Evolutionary conservation across 2,888 invertebrate genomes (phyloP).

Genomic region (Drosophila testacea): DNA sequence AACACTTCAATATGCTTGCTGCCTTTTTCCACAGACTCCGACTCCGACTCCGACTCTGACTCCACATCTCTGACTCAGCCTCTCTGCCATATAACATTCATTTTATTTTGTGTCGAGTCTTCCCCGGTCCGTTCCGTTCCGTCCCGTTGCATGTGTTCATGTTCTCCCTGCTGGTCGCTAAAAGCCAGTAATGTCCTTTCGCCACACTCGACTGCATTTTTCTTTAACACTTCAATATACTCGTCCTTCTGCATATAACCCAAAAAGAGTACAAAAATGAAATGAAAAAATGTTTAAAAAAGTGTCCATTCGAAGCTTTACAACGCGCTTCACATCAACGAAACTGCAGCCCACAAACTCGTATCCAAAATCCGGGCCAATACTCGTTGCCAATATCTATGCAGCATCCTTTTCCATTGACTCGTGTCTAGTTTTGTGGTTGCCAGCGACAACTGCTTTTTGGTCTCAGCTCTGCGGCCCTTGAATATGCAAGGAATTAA

Average conservation of each 20-base stretch:
- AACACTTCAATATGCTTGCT: slow-evolving; percentile 78
- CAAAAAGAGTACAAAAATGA: slow-evolving; percentile 24
- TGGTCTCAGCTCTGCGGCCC: slow-evolving; percentile 46
- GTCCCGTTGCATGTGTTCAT: slow-evolving; percentile 49
- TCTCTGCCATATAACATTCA: slow-evolving; percentile 71
- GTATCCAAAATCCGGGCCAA: slow-evolving; percentile 60
- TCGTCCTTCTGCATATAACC: slow-evolving; percentile 52
- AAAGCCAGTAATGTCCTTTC: slow-evolving; percentile 81
- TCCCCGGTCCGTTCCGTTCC: slow-evolving; percentile 21
- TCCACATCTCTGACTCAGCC: slow-evolving; percentile 1
- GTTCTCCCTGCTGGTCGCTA: slow-evolving; percentile 68
- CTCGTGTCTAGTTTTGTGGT: slow-evolving; percentile 71
- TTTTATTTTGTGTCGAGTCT: slow-evolving; percentile 65
- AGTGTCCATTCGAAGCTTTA: slow-evolving; percentile 64
- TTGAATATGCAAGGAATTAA: slow-evolving; percentile 73
- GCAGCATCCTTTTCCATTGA: slow-evolving; percentile 57
- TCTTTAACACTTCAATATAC: slow-evolving; percentile 81
- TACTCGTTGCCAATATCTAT: slow-evolving; percentile 62
- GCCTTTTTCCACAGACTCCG: slow-evolving; percentile 20
- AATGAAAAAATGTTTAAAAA: slow-evolving; percentile 43
- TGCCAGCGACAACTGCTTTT: slow-evolving; percentile 73
- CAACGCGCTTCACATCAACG: slow-evolving; percentile 50
- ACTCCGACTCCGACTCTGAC: slow-evolving; percentile 13
- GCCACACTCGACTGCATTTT: slow-evolving; percentile 80
- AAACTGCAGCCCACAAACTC: slow-evolving; percentile 61